These are phyloP conservation scores for Dendrolimus kikuchii DNA, from an alignment of 1,140 invertebrate genomes.

Conservation along the genomic window DNA sequence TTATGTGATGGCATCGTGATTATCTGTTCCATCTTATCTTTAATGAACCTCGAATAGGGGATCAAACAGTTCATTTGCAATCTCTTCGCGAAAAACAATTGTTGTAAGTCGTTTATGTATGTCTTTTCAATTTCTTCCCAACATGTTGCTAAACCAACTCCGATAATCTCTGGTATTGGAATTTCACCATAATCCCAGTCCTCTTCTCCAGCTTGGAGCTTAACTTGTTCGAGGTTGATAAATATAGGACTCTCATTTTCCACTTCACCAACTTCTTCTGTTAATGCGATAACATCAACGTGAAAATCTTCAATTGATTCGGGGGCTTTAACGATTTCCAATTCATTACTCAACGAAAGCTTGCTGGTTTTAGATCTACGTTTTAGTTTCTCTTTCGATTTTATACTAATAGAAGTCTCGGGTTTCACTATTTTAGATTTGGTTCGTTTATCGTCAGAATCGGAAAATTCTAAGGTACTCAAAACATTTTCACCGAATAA, in stretches of 20 bases:
- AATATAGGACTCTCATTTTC: slow-evolving; percentile 21
- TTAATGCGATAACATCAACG: slow-evolving; percentile 19
- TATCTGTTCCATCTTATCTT: slow-evolving; percentile 67
- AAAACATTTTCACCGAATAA: slow-evolving; percentile 66
- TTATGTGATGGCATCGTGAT: slow-evolving; percentile 70
- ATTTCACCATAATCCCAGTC: slow-evolving; percentile 71
- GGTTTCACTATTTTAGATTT: slow-evolving; percentile 56
- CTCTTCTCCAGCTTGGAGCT: slow-evolving; percentile 62
- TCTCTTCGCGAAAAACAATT: slow-evolving; percentile 71
- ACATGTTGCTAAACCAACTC: slow-evolving; percentile 54
- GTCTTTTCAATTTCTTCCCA: slow-evolving; percentile 73
- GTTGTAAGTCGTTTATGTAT: slow-evolving; percentile 70
- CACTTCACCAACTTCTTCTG: slow-evolving; percentile 27
- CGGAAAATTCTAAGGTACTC: slow-evolving; percentile 44
- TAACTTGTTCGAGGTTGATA: slow-evolving; percentile 33
- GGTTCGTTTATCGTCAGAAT: slow-evolving; percentile 43
- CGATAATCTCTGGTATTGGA: slow-evolving; percentile 26
- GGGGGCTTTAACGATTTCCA: slow-evolving; percentile 39
- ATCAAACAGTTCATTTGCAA: slow-evolving; percentile 65
- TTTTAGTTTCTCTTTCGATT: slow-evolving; percentile 40
- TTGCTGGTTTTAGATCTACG: slow-evolving; percentile 41
- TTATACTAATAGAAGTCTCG: slow-evolving; percentile 30
- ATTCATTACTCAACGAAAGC: slow-evolving; percentile 28
- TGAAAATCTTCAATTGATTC: slow-evolving; percentile 24
- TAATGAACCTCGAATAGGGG: slow-evolving; percentile 68